Conservation (phyloP, 2,888 invertebrate genomes). For the Elmis aenea region DNA sequence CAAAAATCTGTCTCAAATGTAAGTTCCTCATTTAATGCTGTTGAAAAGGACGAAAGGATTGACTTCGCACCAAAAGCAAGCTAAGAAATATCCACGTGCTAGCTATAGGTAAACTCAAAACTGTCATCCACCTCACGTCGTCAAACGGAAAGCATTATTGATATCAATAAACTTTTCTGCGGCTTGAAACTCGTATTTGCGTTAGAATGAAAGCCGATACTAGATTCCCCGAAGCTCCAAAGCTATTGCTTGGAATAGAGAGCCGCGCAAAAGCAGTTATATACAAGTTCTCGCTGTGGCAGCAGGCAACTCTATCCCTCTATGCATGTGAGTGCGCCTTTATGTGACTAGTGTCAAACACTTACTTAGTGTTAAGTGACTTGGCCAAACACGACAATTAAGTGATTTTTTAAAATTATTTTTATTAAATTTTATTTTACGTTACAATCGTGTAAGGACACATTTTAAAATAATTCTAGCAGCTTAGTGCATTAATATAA, state of each 20-base stretch:
- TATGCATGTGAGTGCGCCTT: slow-evolving; percentile 19
- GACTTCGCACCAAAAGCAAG: slow-evolving; percentile 25
- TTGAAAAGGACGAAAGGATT: slow-evolving; percentile 37
- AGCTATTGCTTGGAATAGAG: slow-evolving; percentile 28
- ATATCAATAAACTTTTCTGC: slow-evolving; percentile 27
- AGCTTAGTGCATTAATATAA: no score
- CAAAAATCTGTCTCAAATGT: slow-evolving; percentile 36
- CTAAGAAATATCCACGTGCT: slow-evolving; percentile 33
- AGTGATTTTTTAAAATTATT: slow-evolving; percentile 6
- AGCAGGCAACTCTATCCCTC: slow-evolving; percentile 16
- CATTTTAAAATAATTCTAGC: no score
- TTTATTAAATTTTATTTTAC: slow-evolving; percentile 1
- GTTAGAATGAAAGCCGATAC: slow-evolving; percentile 26
- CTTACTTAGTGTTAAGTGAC: slow-evolving; percentile 15
- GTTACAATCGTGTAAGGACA: no score
- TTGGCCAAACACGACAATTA: slow-evolving; percentile 7
- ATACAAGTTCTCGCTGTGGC: slow-evolving; percentile 28
- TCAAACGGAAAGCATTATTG: slow-evolving; percentile 33
- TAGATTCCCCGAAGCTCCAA: slow-evolving; percentile 35
- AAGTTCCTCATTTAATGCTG: slow-evolving; percentile 37
- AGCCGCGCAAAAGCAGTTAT: slow-evolving; percentile 29
- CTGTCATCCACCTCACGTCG: slow-evolving; percentile 36
- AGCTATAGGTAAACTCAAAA: slow-evolving; percentile 32
- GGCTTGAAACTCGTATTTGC: slow-evolving; percentile 14
- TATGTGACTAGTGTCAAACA: slow-evolving; percentile 17